Conservation (phyloP, 2,888 invertebrate genomes). For the Tolmerus cingulatus region DNA sequence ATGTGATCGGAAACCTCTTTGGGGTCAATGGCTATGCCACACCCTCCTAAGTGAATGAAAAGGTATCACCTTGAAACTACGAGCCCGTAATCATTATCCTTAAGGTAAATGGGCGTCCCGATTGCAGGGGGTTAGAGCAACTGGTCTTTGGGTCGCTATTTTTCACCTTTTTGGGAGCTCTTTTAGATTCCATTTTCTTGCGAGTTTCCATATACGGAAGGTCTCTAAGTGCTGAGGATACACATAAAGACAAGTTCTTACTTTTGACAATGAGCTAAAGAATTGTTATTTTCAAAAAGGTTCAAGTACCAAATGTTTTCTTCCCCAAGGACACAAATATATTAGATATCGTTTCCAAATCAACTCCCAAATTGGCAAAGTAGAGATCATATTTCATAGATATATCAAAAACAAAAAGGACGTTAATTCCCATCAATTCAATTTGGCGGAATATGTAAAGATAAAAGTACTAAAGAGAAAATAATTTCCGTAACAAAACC, state of each 20-base stretch:
- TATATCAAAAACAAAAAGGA: not conserved
- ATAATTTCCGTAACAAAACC: not conserved
- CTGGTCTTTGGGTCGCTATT: not conserved
- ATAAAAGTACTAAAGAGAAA: not conserved
- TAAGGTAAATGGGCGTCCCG: not conserved
- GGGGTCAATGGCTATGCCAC: not conserved
- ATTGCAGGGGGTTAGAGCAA: conserved; percentile 13
- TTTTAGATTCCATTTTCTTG: not conserved
- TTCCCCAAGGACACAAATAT: too few relatives aligned
- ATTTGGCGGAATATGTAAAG: not conserved
- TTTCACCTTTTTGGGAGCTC: not conserved
- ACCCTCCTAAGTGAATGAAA: conserved; percentile 7
- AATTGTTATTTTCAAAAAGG: too few relatives aligned
- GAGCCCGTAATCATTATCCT: conserved; percentile 18
- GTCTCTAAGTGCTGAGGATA: not conserved
- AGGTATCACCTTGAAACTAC: conserved; percentile 11
- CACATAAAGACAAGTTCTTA: not conserved
- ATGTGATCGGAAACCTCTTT: not conserved
- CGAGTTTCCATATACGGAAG: not conserved
- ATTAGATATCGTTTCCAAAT: too few relatives aligned
- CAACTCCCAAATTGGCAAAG: not conserved
- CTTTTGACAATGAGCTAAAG: not conserved
- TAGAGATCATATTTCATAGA: not conserved
- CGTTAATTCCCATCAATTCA: not conserved
- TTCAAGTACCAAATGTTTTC: too few relatives aligned